Percentiles rank a stretch among this genome's conserved stretches.
Conservation (phyloP, 1,140 invertebrate genomes). For the Papilio aristodemus region DNA sequence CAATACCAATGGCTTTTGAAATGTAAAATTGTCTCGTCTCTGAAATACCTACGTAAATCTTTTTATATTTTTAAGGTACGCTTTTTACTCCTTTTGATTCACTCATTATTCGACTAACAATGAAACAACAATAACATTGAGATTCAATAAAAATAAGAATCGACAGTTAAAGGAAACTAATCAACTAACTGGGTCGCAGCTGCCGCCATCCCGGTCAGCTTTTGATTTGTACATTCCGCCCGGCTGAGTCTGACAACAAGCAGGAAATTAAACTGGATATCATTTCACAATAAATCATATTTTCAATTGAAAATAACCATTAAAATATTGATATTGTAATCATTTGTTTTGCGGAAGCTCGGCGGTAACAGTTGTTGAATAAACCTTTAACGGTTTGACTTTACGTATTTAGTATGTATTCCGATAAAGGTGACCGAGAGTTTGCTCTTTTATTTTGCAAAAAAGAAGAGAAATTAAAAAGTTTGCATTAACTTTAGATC, state of each 20-base stretch:
- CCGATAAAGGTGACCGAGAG: too few relatives aligned
- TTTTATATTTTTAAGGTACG: too few relatives aligned
- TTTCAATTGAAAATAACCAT: neutral
- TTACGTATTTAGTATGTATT: too few relatives aligned
- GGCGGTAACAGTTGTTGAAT: too few relatives aligned
- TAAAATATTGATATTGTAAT: neutral
- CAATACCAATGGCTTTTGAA: too few relatives aligned
- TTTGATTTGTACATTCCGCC: neutral
- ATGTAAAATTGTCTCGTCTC: too few relatives aligned
- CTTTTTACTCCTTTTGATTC: too few relatives aligned
- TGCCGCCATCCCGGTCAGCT: slow-evolving; percentile 6
- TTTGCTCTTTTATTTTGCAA: too few relatives aligned
- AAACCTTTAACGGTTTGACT: too few relatives aligned
- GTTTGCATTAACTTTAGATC: too few relatives aligned
- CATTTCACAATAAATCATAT: slow-evolving; percentile 9
- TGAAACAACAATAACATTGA: slow-evolving; percentile 12
- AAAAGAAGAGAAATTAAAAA: too few relatives aligned
- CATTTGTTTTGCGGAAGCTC: neutral
- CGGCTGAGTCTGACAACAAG: neutral
- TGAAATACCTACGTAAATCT: too few relatives aligned
- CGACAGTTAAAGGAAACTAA: slow-evolving; percentile 4
- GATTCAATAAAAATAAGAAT: neutral
- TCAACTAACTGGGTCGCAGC: slow-evolving; percentile 12
- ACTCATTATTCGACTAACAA: slow-evolving; percentile 2
- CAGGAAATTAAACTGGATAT: slow-evolving; percentile 10